phyloP scores from a whole-genome alignment of 1,140 invertebrate genomes.

The Atta texana region DNA sequence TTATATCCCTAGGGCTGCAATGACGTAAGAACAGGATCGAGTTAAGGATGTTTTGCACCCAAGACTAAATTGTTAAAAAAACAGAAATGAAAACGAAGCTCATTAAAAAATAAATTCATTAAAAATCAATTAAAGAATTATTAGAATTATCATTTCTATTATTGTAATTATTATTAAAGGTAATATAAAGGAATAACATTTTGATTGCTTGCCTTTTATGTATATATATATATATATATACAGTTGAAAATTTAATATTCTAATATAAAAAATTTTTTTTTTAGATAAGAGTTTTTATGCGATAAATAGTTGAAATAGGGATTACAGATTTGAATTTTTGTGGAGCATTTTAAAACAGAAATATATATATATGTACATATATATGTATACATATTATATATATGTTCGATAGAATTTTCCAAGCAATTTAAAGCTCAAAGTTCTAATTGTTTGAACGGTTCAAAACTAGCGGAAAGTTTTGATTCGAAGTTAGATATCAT shows the following conservation, averaged over 20 bases:
- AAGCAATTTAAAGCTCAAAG: conserved; percentile 10
- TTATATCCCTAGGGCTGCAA: conserved; percentile 42
- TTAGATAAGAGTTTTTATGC: neutral
- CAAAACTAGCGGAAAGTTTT: neutral
- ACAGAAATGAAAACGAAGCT: neutral
- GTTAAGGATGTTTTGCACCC: conserved; percentile 6
- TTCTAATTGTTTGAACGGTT: neutral
- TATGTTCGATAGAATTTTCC: neutral
- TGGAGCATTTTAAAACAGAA: neutral
- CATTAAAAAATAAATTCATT: neutral
- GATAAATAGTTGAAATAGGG: neutral
- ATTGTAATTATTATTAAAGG: neutral
- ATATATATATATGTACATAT: neutral
- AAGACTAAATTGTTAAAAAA: neutral
- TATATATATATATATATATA: no score
- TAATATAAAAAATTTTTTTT: neutral
- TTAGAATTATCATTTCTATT: neutral
- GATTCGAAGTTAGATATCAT: neutral
- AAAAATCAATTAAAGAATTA: neutral
- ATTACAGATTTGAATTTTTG: neutral
- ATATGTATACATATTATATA: neutral
- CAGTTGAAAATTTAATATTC: neutral
- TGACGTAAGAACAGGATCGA: conserved; percentile 72
- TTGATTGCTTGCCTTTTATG: neutral
- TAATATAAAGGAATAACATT: neutral